A percentile compares a stretch with the other conserved stretches of the same genome.
Evolutionary conservation across 2,888 invertebrate genomes (phyloP).

Genomic region (Mythimna vitellina): DNA sequence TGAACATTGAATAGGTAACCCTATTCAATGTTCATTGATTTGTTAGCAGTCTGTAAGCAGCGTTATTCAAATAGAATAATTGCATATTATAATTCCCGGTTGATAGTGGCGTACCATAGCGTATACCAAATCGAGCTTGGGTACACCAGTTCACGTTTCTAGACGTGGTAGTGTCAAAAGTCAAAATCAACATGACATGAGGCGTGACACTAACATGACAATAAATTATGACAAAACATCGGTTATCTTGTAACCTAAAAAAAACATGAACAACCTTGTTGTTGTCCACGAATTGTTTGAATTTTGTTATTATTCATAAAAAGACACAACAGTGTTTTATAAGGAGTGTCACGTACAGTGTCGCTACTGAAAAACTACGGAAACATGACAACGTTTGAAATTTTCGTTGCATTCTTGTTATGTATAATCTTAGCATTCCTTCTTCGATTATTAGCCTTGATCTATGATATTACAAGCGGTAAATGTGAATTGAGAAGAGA

Average conservation of each 20-base stretch:
- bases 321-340: not conserved
- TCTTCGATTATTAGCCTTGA: conserved; percentile 70
- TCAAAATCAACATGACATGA: not conserved
- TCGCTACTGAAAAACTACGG: not conserved
- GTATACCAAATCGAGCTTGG: no score
- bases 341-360: conserved; percentile 2
- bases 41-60: no score
- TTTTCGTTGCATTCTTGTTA: conserved; percentile 22
- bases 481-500: conserved; percentile 71
- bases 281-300: not conserved
- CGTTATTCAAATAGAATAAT: no score
- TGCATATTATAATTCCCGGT: no score
- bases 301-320: not conserved
- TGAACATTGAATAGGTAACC: no score
- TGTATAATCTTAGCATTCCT: conserved; percentile 55
- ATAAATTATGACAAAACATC: not conserved
- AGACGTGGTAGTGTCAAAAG: conserved; percentile 10
- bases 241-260: not conserved
- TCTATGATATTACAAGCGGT: conserved; percentile 71
- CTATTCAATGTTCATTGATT: no score
- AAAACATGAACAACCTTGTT: conserved; percentile 22
- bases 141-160: no score
- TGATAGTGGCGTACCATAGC: no score
- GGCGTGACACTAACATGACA: not conserved
- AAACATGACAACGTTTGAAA: conserved; percentile 27